Evolutionary conservation across 1,140 invertebrate genomes (phyloP).

Genomic region (Cydia strobilella): DNA sequence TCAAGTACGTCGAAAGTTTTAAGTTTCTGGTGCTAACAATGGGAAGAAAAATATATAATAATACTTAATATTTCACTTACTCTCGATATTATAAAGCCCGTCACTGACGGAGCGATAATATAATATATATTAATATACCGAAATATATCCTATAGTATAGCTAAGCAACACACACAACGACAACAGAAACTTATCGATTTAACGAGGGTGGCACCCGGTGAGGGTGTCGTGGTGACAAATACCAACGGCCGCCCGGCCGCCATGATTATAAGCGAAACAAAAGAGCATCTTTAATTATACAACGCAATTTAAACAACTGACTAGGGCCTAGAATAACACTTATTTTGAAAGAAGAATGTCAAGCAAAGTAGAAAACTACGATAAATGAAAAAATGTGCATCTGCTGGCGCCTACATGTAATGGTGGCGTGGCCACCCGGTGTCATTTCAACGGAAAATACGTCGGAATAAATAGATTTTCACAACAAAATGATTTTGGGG

Average conservation of each 20-base stretch:
- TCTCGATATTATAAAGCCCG: no score
- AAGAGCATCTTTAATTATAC: background rate
- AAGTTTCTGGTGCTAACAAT: no score
- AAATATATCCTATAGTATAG: no score
- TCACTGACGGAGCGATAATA: no score
- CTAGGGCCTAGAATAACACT: background rate
- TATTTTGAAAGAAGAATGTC: background rate
- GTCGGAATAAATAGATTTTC: background rate
- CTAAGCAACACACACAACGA: no score
- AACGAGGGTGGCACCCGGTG: no score
- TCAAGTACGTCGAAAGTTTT: no score
- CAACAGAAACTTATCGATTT: no score
- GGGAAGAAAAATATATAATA: no score
- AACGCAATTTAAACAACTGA: background rate
- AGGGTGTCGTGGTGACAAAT: slow-evolving; percentile 3
- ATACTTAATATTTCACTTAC: no score
- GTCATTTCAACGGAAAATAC: slow-evolving; percentile 38
- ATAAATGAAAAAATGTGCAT: background rate
- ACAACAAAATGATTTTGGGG: background rate
- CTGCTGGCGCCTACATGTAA: slow-evolving; percentile 49
- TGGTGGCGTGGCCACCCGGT: slow-evolving; percentile 64
- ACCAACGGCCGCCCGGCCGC: background rate
- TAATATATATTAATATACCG: no score
- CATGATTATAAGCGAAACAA: background rate
- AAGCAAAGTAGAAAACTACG: background rate